Evolutionary conservation across 1,140 invertebrate species (phyloP).

Genomic region (Drosophila lacteicornis): DNA sequence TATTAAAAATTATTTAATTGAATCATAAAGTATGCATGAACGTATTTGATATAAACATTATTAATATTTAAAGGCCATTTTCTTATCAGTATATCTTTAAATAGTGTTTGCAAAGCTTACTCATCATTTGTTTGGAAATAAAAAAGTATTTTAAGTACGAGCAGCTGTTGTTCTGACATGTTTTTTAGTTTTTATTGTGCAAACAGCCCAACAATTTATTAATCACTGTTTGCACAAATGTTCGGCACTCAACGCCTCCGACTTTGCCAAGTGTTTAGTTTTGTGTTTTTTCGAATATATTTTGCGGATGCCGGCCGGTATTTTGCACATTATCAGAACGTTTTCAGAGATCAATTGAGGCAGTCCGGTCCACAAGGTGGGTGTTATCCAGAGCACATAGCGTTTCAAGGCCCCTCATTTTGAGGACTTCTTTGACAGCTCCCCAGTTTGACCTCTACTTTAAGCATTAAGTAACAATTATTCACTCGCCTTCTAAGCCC

Average conservation of each 20-base stretch:
- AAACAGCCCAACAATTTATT: conserved; percentile 57
- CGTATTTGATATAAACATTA: background rate
- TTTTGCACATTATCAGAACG: conserved; percentile 48
- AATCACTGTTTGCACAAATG: conserved; percentile 66
- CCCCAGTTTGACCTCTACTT: conserved; percentile 18
- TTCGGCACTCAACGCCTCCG: conserved; percentile 42
- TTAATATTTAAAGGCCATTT: background rate
- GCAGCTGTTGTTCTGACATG: conserved; percentile 48
- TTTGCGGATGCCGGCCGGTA: conserved; percentile 63
- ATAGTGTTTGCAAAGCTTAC: background rate
- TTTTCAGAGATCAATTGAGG: conserved; percentile 47
- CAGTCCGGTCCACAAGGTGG: conserved; percentile 13
- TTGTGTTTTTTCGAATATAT: conserved; percentile 27
- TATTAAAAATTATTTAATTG: background rate
- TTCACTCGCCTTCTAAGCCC: conserved; percentile 23
- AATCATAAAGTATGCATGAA: background rate
- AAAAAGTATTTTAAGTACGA: conserved; percentile 1
- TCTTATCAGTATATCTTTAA: background rate
- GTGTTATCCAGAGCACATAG: conserved; percentile 12
- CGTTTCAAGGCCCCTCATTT: conserved; percentile 30
- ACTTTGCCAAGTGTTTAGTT: conserved; percentile 51
- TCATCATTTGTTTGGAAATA: conserved; percentile 18
- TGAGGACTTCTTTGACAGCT: conserved; percentile 7
- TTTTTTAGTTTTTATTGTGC: conserved; percentile 48
- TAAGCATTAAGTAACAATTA: conserved; percentile 29